Evolutionary conservation across 2,113 vertebrate species (phyloP).

Genomic region (Zingel zingel): DNA sequence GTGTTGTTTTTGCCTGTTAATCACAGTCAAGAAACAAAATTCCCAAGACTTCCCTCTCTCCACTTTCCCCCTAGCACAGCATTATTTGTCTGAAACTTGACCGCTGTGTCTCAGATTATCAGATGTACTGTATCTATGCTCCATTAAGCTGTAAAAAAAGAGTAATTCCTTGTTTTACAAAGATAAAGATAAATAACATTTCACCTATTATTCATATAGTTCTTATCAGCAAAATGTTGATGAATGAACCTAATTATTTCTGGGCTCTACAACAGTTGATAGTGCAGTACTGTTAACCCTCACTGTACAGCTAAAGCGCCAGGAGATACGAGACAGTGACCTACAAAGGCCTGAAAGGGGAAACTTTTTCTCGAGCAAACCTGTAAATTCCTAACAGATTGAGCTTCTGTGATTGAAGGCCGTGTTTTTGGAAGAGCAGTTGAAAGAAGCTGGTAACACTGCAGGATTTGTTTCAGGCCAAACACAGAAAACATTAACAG

Average conservation of each 20-base stretch:
- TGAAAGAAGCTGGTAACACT: slow-evolving; percentile 71
- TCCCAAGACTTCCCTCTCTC: slow-evolving; percentile 38
- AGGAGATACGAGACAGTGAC: slow-evolving; percentile 23
- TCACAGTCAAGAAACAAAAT: slow-evolving; percentile 46
- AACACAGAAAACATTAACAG: slow-evolving; percentile 66
- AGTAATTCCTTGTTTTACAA: background rate
- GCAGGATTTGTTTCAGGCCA: slow-evolving; percentile 73
- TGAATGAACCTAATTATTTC: slow-evolving; percentile 15
- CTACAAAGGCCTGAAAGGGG: slow-evolving; percentile 39
- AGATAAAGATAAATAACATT: background rate
- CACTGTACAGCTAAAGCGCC: background rate
- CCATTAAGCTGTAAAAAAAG: background rate
- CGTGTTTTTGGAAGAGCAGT: slow-evolving; percentile 54
- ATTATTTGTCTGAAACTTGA: slow-evolving; percentile 16
- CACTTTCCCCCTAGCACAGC: slow-evolving; percentile 15
- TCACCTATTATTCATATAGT: background rate
- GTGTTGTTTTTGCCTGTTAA: slow-evolving; percentile 43
- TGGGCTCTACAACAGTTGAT: background rate
- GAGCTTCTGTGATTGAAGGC: slow-evolving; percentile 53
- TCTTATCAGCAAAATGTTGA: background rate
- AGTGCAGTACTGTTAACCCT: background rate
- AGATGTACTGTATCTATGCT: background rate
- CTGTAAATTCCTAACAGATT: slow-evolving; percentile 67
- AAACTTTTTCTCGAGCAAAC: slow-evolving; percentile 40
- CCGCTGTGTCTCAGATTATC: slow-evolving; percentile 5